Base-by-base conservation (phyloP, 64 coral and sea anemone genomes). In the Trachythela sp. region DNA sequence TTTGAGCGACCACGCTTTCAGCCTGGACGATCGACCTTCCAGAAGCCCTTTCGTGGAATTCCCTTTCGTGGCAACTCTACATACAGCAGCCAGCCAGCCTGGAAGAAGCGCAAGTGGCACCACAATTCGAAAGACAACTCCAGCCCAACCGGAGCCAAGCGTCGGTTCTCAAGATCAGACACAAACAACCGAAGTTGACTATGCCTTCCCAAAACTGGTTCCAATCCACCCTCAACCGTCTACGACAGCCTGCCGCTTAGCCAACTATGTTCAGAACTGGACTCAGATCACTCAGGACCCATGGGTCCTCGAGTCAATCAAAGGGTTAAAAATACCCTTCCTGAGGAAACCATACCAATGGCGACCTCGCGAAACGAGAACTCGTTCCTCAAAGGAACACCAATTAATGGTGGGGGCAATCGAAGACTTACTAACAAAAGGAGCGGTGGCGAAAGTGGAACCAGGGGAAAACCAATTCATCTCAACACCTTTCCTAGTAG, bases 181-280 rank as follows among this genome's bases (percentile, higher is more conserved):
- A 8, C 9, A 7, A 22, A 22, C 64, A 70, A 70, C 20, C 9
- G 24, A n/a, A 70, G 64, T 22, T 70, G 64, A 70, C 64, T 70
- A 70, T 70, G 64, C 20, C 64, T 70, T 22, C 8, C 64, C 64
- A 9, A 8, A 70, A 70, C 64, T 70, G 24, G 20, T 26, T 32
- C 48, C 48, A 15, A 7, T 49, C 15, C 48, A 7, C 15, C 48
- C 48, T 9, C 15, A 49, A 7, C 48, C 48, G 7, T 49, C 48
- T 49, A 49, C 48, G 48, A 49, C 48, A 9, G 48, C 48, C 15
- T 49, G 48, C 48, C 48, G 48, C 48, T 49, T 70, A 70, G 20
- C 24, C 64, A 22, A 70, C 8, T 70, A n/a, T 32, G 20, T 70
- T 70, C 64, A 70, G 64, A 77, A 77, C 71, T 77, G 71, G 71